Conservation (phyloP, 2,888 invertebrate species). For the Synergus umbraculus region DNA sequence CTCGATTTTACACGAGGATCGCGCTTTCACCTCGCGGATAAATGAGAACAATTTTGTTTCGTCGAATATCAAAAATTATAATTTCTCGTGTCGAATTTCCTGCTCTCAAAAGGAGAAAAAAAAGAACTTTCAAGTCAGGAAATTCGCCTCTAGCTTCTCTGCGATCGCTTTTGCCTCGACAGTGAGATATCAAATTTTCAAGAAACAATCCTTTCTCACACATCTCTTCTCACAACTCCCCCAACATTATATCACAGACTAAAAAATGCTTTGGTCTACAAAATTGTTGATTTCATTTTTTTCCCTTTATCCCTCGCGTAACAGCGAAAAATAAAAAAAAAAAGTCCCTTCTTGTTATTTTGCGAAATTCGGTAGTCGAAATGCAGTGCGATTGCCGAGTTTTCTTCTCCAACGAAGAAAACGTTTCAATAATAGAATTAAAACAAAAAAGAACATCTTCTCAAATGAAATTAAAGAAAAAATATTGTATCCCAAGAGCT, state of each 20-base stretch:
- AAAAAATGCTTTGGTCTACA: conserved; percentile 77
- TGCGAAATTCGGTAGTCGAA: not conserved
- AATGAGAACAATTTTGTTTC: conserved; percentile 54
- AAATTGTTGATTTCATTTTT: conserved; percentile 57
- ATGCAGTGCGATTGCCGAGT: conserved; percentile 33
- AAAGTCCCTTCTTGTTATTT: not conserved
- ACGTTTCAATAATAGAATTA: not conserved
- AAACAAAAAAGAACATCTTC: not conserved
- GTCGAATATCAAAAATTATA: conserved; percentile 53
- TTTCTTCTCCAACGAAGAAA: conserved; percentile 5
- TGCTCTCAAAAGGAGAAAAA: not conserved
- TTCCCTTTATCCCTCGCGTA: conserved; percentile 44
- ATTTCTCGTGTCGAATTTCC: not conserved
- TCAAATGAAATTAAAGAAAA: not conserved
- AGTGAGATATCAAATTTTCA: conserved; percentile 1
- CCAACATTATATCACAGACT: conserved; percentile 75
- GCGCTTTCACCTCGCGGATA: conserved; percentile 46
- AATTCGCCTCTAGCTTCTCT: not conserved
- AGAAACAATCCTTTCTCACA: conserved; percentile 53
- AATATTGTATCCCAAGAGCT: conserved; percentile 26
- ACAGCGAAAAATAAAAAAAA: conserved; percentile 9
- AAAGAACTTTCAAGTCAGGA: not conserved
- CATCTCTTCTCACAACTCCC: conserved; percentile 64
- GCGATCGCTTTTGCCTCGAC: not conserved
- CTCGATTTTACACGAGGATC: conserved; percentile 35